Evolutionary conservation across 2,888 invertebrate species (phyloP).

Genomic region (Plagodis pulveraria): DNA sequence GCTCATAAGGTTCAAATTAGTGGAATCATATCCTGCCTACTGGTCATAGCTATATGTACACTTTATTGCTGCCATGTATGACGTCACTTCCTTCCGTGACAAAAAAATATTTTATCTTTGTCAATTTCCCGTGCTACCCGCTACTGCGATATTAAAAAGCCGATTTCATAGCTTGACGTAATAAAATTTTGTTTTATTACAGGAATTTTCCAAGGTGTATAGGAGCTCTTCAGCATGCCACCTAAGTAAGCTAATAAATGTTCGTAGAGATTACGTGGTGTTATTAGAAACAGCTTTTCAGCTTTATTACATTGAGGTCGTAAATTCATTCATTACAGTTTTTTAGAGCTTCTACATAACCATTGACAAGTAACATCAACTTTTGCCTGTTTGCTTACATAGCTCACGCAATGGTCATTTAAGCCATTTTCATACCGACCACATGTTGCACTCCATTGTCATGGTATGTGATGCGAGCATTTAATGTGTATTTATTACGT

Average conservation of each 20-base stretch:
- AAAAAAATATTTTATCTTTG: slow-evolving; percentile 24
- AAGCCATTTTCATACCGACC: slow-evolving; percentile 13
- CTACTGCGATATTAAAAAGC: slow-evolving; percentile 5
- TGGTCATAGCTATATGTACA: no score
- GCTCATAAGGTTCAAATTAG: no score
- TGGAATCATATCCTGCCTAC: no score
- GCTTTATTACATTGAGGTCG: slow-evolving; percentile 19
- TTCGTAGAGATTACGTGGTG: slow-evolving; percentile 38
- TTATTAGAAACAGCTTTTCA: slow-evolving; percentile 21
- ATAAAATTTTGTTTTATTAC: slow-evolving; percentile 71
- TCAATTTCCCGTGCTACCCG: slow-evolving; percentile 9
- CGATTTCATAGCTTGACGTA: slow-evolving; percentile 18
- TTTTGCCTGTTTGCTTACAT: slow-evolving; percentile 5
- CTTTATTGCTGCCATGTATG: no score
- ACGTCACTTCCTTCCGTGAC: slow-evolving; percentile 2
- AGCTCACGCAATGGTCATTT: slow-evolving; percentile 10
- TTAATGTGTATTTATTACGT: neutral
- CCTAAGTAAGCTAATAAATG: slow-evolving; percentile 74
- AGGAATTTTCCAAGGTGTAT: slow-evolving; percentile 73
- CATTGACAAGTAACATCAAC: slow-evolving; percentile 6
- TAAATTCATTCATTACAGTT: slow-evolving; percentile 22
- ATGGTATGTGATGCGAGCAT: slow-evolving; percentile 9
- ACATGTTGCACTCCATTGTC: slow-evolving; percentile 23
- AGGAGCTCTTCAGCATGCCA: slow-evolving; percentile 75
- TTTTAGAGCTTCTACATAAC: slow-evolving; percentile 18